Evolutionary conservation across 1,140 invertebrate species (phyloP), one percentile per base, ranked within the genome.

Genomic region (Aplysia californica): DNA sequence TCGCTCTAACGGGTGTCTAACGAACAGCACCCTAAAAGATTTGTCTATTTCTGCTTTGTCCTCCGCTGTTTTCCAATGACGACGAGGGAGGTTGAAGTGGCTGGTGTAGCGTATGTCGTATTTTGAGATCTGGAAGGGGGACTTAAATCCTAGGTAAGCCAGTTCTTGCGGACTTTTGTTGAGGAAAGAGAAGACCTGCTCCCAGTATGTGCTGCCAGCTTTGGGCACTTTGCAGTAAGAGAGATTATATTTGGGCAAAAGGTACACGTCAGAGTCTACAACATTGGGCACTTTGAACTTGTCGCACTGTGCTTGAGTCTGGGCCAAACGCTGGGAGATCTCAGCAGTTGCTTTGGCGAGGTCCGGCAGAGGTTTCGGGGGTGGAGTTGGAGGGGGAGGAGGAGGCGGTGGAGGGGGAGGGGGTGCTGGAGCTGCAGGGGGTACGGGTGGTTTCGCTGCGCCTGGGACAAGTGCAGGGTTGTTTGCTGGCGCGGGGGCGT

Each of bases 41-140:
- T 64, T 64, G 21, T 58, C 21, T 2, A 65, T 65, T 21, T 64
- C 59, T 2, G 33, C 38, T 29, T 64, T 3, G 71, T 74, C 36
- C 20, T n/a, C 59, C 35, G 2, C 58, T n/a, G 29, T 26, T 4
- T 44, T 61, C 35, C 33, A 74, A 38, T 65, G 23, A 18, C 21
- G 18, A 20, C 71, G 4, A 2, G 71, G 71, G 1, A 74, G 59
- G 36, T 64, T 74, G 59, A 74, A 65, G 38, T 74, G 71, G 39
- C 71, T 74, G 2, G 71, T 74, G 59, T 74, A 74, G 3, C 71
- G 33, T 18, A 74, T 74, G 59, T 74, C 71, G 38, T 38, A 74
- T 44, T 74, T 74, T 1, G 71, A 74, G 44, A 74, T 74, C 59
- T 74, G 71, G 38, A 74, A 74, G 0, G 71, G 71, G 31, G 58